A percentile compares a stretch with the other conserved stretches of the same genome.
Conservation (phyloP, 2,113 vertebrate species). For the Alethe castanea region DNA sequence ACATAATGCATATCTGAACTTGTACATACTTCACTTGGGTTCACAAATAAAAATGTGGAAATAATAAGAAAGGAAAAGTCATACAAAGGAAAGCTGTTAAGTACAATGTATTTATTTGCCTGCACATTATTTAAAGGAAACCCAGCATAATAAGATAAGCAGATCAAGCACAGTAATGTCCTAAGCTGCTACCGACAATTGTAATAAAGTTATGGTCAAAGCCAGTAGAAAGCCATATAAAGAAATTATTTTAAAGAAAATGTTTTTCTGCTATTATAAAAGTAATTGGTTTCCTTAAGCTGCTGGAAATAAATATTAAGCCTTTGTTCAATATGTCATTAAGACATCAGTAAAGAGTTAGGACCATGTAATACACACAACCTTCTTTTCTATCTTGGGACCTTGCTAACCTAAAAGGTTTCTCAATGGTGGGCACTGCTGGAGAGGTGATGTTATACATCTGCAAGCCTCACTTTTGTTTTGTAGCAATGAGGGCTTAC, state of each 20-base stretch:
- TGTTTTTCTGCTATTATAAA: neutral
- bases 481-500: neutral
- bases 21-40: slow-evolving; percentile 6
- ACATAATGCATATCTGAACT: slow-evolving; percentile 21
- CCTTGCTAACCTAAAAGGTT: neutral
- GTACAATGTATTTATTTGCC: neutral
- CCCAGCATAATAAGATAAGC: slow-evolving; percentile 62
- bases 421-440: neutral
- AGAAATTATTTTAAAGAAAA: slow-evolving; percentile 24
- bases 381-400: neutral
- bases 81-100: slow-evolving; percentile 57
- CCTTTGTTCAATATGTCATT: neutral
- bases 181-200: slow-evolving; percentile 31
- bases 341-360: neutral
- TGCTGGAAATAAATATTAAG: neutral
- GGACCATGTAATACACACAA: rapidly evolving
- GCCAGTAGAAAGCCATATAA: neutral
- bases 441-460: neutral
- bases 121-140: slow-evolving; percentile 63
- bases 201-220: slow-evolving; percentile 16
- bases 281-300: neutral
- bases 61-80: slow-evolving; percentile 62
- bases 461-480: neutral
- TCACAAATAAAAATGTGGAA: slow-evolving; percentile 51
- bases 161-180: slow-evolving; percentile 25